Conservation (phyloP, 2,888 invertebrate species). For the Ormia ochracea region DNA sequence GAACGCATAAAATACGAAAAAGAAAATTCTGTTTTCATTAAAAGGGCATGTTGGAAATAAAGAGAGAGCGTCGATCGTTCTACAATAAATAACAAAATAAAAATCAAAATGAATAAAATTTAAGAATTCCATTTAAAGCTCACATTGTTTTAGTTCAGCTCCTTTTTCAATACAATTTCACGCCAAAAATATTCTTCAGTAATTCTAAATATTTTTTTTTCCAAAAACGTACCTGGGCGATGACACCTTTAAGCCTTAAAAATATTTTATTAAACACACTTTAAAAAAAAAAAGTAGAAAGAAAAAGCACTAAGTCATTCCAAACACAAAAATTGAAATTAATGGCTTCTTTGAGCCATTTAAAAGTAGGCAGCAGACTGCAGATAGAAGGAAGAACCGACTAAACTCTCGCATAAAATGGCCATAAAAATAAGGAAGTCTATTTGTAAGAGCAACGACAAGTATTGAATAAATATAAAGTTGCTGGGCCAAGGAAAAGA, state of each 20-base stretch:
- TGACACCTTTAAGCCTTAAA: conserved; percentile 55
- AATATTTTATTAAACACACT: conserved; percentile 44
- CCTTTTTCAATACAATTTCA: not conserved
- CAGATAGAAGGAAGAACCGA: not conserved
- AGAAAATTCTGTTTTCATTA: too few relatives aligned
- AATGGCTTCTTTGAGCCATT: conserved; percentile 31
- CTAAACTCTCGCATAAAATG: conserved; percentile 10
- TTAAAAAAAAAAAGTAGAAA: not conserved
- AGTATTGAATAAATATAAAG: conserved; percentile 42
- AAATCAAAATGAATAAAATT: too few relatives aligned
- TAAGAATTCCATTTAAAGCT: too few relatives aligned
- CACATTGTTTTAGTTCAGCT: too few relatives aligned
- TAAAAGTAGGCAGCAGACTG: not conserved
- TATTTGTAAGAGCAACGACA: conserved; percentile 41
- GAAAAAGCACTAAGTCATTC: conserved; percentile 16
- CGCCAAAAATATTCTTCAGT: not conserved
- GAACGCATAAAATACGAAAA: too few relatives aligned
- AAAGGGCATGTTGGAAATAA: too few relatives aligned
- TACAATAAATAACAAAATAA: too few relatives aligned
- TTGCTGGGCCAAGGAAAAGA: not conserved
- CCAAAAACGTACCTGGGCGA: conserved; percentile 23
- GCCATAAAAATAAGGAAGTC: conserved; percentile 42
- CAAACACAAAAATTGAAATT: conserved; percentile 25
- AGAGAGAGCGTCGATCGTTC: too few relatives aligned
- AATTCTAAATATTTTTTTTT: not conserved